phyloP scores from a whole-genome alignment of 2,888 invertebrate genomes.

The Siphonodentalium dalli region DNA sequence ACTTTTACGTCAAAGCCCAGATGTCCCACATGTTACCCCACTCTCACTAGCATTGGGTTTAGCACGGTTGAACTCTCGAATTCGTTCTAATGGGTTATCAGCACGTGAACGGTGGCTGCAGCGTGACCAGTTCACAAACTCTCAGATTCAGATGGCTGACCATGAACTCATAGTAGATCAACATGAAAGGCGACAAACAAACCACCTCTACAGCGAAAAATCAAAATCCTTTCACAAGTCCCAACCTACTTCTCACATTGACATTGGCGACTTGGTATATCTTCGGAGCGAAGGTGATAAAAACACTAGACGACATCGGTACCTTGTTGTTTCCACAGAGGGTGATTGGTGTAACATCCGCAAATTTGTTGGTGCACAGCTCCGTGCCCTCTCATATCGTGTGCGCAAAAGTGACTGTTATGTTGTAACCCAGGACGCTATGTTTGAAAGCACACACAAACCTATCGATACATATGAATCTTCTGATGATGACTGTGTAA shows the following conservation, averaged over 20 bases:
- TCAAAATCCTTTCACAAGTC: constrained; percentile 22
- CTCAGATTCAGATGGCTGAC: constrained; percentile 28
- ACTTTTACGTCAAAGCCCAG: constrained; percentile 31
- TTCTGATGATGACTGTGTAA: no score
- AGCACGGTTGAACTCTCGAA: constrained; percentile 27
- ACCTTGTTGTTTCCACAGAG: constrained; percentile 26
- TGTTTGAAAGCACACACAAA: no score
- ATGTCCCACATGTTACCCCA: constrained; percentile 13
- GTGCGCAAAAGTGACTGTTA: constrained; percentile 29
- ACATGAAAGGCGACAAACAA: constrained; percentile 15
- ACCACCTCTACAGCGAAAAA: constrained; percentile 29
- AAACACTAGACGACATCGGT: constrained; percentile 16
- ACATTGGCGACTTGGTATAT: constrained; percentile 30
- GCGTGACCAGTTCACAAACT: constrained; percentile 32
- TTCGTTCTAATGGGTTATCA: constrained; percentile 29
- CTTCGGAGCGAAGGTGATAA: constrained; percentile 23
- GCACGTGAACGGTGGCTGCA: constrained; percentile 33
- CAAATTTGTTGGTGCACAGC: constrained; percentile 29
- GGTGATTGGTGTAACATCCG: constrained; percentile 27
- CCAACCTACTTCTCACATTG: neutral
- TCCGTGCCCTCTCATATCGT: constrained; percentile 24
- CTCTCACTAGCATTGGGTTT: constrained; percentile 18
- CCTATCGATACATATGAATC: no score
- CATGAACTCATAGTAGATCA: constrained; percentile 18
- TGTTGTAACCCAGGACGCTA: no score